Conservation (phyloP, 23 tunicate genomes). For the Halocynthia roretzi region DNA sequence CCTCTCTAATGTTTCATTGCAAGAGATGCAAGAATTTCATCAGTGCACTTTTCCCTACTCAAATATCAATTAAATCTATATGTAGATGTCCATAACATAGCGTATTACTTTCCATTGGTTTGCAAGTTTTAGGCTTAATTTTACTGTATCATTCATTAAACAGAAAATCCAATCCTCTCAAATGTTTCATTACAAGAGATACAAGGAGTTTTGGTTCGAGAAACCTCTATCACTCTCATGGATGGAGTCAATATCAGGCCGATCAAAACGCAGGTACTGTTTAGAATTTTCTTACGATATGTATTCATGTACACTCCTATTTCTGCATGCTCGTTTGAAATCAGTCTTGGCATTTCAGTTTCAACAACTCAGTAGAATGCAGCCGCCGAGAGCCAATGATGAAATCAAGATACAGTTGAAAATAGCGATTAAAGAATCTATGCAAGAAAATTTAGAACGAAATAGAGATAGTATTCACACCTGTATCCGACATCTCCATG, state of each 20-base stretch:
- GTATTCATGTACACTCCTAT: too few species aligned
- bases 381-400: constrained; percentile 22
- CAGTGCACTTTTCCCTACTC: too few species aligned
- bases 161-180: constrained; percentile 11
- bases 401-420: constrained; percentile 8
- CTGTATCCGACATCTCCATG: not conserved
- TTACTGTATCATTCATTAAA: too few species aligned
- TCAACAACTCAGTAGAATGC: constrained; percentile 1
- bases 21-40: constrained; percentile 4
- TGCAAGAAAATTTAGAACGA: not conserved
- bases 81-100: too few species aligned
- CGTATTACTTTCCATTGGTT: too few species aligned
- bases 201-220: constrained; percentile 5
- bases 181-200: not conserved
- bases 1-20: not conserved
- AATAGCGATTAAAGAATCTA: constrained; percentile 11
- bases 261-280: constrained; percentile 1
- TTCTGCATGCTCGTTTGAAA: not conserved
- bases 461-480: constrained; percentile 1
- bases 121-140: too few species aligned
- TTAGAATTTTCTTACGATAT: not conserved
- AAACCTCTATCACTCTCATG: constrained; percentile 11
- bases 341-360: not conserved
- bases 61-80: too few species aligned
- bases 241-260: constrained; percentile 26